Percentiles rank a stretch among this genome's conserved stretches.
Conservation (phyloP, 1,140 invertebrate genomes). For the Pseudomyrmex gracilis region DNA sequence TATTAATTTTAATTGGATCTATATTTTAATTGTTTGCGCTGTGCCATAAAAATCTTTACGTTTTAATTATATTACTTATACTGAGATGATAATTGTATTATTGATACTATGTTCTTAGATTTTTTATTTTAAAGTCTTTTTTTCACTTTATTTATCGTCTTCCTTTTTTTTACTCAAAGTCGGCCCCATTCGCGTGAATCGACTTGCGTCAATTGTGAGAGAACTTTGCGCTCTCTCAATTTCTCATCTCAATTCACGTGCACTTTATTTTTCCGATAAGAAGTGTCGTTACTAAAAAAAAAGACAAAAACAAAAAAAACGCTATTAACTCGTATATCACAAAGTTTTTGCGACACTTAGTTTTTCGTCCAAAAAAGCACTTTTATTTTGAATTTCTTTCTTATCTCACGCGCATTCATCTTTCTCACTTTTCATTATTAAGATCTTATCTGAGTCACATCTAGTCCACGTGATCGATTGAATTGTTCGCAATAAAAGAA, state of each 20-base stretch:
- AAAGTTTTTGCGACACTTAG: neutral
- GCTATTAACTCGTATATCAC: neutral
- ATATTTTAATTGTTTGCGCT: too few relatives aligned
- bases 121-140: neutral
- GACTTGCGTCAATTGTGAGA: neutral
- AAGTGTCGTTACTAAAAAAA: neutral
- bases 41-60: neutral
- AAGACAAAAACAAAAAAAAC: too few relatives aligned
- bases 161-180: neutral
- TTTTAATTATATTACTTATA: conserved; percentile 1
- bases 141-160: neutral
- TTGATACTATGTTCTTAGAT: neutral
- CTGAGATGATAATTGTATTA: neutral
- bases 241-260: neutral
- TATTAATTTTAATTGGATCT: neutral
- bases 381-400: neutral
- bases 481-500: neutral
- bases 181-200: neutral
- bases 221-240: neutral
- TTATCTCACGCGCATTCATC: neutral
- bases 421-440: conserved; percentile 17
- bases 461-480: conserved; percentile 18
- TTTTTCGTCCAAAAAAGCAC: neutral
- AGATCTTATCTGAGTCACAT: conserved; percentile 34
- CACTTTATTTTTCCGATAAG: neutral